A percentile compares a stretch with the other conserved stretches of the same genome.
Evolutionary conservation across 2,888 invertebrate species (phyloP).

Genomic region (Quadroppia sp.): DNA sequence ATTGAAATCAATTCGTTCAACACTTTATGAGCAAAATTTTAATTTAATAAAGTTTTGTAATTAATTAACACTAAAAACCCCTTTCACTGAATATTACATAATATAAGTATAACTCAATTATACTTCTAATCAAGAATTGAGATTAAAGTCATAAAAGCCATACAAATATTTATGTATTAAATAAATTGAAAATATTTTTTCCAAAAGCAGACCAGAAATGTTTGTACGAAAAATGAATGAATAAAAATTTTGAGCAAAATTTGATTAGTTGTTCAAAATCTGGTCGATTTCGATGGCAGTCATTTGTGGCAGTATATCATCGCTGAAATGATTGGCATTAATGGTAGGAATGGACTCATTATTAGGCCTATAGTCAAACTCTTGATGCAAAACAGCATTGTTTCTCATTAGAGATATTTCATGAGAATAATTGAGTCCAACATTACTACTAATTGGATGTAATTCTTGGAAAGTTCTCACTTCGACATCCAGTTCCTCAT

Average conservation of each 20-base stretch:
- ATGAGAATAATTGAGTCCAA: conserved; percentile 35
- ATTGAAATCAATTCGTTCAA: too few species aligned
- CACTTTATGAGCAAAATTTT: too few species aligned
- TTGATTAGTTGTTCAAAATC: conserved; percentile 28
- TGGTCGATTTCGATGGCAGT: conserved; percentile 34
- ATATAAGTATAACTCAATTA: too few species aligned
- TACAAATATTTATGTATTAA: too few species aligned
- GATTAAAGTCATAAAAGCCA: too few species aligned
- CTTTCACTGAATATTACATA: too few species aligned
- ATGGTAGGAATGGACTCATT: not conserved
- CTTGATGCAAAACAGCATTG: conserved; percentile 8
- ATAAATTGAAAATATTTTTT: too few species aligned
- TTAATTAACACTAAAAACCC: too few species aligned
- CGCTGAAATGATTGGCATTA: not conserved
- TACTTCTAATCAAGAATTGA: too few species aligned
- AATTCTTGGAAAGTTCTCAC: conserved; percentile 30
- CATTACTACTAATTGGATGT: conserved; percentile 32
- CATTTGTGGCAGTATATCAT: conserved; percentile 30
- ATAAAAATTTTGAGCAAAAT: not conserved
- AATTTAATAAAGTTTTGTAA: too few species aligned
- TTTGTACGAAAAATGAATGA: not conserved
- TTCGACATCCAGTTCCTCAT: conserved; percentile 13
- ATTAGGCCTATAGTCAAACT: conserved; percentile 24
- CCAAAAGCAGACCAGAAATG: too few species aligned
- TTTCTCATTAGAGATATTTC: conserved; percentile 27